Evolutionary conservation across 2,113 vertebrate species (phyloP), one percentile per base, ranked within the genome.

Genomic region (Enhydra lutris): DNA sequence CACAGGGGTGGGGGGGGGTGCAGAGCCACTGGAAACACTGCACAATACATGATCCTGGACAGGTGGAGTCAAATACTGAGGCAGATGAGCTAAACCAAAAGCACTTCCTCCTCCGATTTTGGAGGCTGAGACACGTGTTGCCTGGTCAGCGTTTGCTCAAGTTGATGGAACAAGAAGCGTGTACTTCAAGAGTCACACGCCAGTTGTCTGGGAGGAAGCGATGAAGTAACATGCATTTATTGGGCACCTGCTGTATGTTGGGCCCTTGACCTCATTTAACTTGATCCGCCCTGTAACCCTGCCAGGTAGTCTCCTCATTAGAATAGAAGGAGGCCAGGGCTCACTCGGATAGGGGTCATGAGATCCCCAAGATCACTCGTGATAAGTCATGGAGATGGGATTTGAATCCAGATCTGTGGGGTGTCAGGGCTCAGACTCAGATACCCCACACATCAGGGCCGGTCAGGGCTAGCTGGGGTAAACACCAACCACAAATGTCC

Each of bases 111-210:
- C 81, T 50, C 15, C 1, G 23, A 12, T 4, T 29, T 23, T 15
- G 18, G 63, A 83, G 36, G 7, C 74, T 55, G 2, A 14, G 82
- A 26, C 71, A 14, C 34, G 7, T 4, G 4, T 4, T 0, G 5
- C 59, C 90, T 39, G 10, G 20, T 12, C n/a, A 8, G 6, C 31
- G 0, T 24, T 74, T 34, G 36, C 73, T 57, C 1, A 3, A 67
- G 59, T 42, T 42, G 55, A 17, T 7, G 31, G 87, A 17, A 57
- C 5, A 1, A 29, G n/a, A 74, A 91, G 18, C 2, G 17, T 0
- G 0, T 14, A 3, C 52, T 12, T n/a, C 9, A 4, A 4, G 26
- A 31, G 36, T 45, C n/a, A 14, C 67, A 21, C 1, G 0, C 34
- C 34, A 45, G 73, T 7, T 61, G 67, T 65, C 11, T 0, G 14